Evolutionary conservation across 2,888 invertebrate species (phyloP), one percentile per base, ranked within the genome.

Genomic region (Caenorhabditis japonica): DNA sequence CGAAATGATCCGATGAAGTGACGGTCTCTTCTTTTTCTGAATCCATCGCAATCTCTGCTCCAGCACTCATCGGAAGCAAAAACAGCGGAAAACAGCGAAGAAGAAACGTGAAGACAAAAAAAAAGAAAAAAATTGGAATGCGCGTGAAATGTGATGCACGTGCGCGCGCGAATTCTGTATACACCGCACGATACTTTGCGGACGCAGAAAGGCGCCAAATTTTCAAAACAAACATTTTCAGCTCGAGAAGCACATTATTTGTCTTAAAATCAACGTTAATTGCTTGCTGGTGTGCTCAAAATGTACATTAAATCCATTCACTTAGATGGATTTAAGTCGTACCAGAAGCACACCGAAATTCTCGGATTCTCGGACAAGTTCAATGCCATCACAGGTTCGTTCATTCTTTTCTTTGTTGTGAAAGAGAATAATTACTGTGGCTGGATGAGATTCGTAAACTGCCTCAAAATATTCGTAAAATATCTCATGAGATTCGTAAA

Each of bases 271-370:
- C 39, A 13, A 4, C 21, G 13, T 25, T n/a, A 17, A 1, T 47
- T 10, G 19, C 10, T 41, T 15, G 7, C 5, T 23, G 64, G 27
- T 44, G 33, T 25, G 27, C 56, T 27, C 25, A 56, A 5, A 52
- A 97, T 99, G 97, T 92, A 92, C 88, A 93, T 99, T 49, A 97
- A 95, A 88, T 92, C 93, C 1, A 92, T 97, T 83, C 91, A 94
- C 34, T 90, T 99, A 51, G 97, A 99, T 87, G 99, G 99, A 46
- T 99, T 99, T 88, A 99, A 99, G 89, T 97, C 97, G 0, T 99
- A 99, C 86, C 96, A 95, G 0, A 92, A 93, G 81, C 91, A 94
- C 88, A 99, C 97, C 86, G 99, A 97, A 3, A 97, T 99, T 59
- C 97, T 97, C 13, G 99, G 69, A 17, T 66, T 66, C 23, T 66